These are phyloP conservation scores for Vidua macroura DNA, from an alignment of 2,113 vertebrate genomes.

Conservation along the genomic window DNA sequence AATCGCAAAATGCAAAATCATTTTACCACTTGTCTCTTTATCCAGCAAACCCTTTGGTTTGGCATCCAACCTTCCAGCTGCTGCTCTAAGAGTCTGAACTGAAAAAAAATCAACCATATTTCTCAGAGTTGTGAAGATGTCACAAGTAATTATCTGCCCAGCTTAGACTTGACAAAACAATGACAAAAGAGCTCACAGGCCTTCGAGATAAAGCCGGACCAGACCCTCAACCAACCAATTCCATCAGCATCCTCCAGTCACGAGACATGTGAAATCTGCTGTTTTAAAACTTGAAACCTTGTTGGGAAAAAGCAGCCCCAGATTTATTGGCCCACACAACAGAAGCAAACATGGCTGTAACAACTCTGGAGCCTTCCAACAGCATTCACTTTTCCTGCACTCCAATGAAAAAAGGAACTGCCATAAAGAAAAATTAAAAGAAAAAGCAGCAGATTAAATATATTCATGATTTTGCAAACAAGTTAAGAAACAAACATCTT, in stretches of 20 bases:
- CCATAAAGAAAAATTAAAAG: not conserved
- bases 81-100: not conserved
- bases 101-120: not conserved
- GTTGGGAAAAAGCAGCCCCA: not conserved
- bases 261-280: not conserved
- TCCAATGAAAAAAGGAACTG: not conserved
- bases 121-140: not conserved
- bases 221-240: not conserved
- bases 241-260: not conserved
- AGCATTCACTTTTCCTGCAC: not conserved
- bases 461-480: not conserved
- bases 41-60: not conserved
- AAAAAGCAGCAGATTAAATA: not conserved
- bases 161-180: not conserved
- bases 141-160: not conserved
- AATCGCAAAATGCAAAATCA: not conserved
- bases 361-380: not conserved
- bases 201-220: not conserved
- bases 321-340: not conserved
- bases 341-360: not conserved
- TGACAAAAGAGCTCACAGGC: not conserved
- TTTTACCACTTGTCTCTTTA: slow-evolving; percentile 9
- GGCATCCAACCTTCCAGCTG: not conserved
- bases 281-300: not conserved
- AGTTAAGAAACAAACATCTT: not conserved